phyloP scores from a whole-genome alignment of 1,140 invertebrate species.

The Triops longicaudatus region DNA sequence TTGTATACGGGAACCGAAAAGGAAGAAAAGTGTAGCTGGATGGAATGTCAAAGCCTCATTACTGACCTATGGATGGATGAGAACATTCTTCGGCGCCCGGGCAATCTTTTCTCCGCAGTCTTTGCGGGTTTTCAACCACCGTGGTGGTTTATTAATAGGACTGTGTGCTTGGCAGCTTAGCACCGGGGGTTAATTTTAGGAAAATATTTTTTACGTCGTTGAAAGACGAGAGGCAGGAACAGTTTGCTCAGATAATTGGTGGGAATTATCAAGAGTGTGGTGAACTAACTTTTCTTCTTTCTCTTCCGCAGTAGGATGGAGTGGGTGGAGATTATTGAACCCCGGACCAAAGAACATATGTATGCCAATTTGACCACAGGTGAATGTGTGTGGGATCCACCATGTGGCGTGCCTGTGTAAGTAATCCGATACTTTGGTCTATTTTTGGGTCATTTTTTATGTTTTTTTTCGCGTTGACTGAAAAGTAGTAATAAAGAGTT shows the following conservation, averaged over 20 bases:
- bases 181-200: neutral
- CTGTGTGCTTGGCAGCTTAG: neutral
- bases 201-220: neutral
- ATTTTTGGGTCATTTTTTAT: slow-evolving; percentile 22
- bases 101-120: neutral
- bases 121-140: neutral
- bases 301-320: slow-evolving; percentile 55
- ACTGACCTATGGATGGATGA: slow-evolving; percentile 11
- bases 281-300: neutral
- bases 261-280: neutral
- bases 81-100: neutral
- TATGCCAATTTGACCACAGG: slow-evolving; percentile 96
- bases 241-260: neutral
- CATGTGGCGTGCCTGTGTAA: slow-evolving; percentile 66
- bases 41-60: slow-evolving; percentile 8
- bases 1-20: too few species aligned
- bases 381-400: slow-evolving; percentile 96
- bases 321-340: slow-evolving; percentile 99
- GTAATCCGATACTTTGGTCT: too few species aligned
- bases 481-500: neutral
- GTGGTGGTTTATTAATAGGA: neutral
- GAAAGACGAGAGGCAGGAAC: neutral
- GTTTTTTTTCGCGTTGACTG: neutral
- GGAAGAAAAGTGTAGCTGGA: neutral
- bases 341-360: slow-evolving; percentile 94